Base-by-base conservation (phyloP, 2,888 invertebrate genomes). In the Caradrina clavipalpis region DNA sequence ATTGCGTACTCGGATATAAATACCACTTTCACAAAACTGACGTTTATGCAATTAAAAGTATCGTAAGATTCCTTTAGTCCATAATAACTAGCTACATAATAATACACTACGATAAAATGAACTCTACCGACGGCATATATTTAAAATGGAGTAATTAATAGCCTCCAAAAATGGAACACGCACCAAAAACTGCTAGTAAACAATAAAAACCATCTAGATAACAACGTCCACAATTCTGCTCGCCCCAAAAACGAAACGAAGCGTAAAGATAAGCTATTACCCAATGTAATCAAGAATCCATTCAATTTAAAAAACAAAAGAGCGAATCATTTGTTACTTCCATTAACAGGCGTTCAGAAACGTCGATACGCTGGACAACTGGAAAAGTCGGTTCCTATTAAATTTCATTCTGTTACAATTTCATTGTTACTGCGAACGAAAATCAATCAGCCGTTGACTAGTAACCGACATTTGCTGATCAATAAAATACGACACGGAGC, bases 241-340 rank as follows among this genome's bases (percentile, higher is more conserved):
- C 81, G 53, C 53, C 39, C 71, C 62, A 70, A 58, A 70, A 77
- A 63, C 56, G 72, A 81, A 78, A 56, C 78, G 66, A 66, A 78
- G 72, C 62, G 66, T 71, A 56, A 78, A 78, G 81, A 78, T 78
- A 78, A 80, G 77, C 81, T 78, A 81, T 70, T 81, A 78, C 66
- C 79, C 65, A 81, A 73, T 73, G 79, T 81, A 79, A 79, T 79
- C 79, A 79, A 81, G 82, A 79, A 78, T 78, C 79, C 69, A 81
- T 81, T 78, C 69, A 79, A 79, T 78, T 81, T 71, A 71, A 78
- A 76, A 78, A 78, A 78, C 79, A 79, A 79, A 79, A 81, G 73
- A 81, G 64, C 78, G 73, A 73, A 78, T 79, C 82, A 79, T 79
- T 79, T 73, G 73, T 78, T 69, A 78, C 79, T 66, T 78, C 78